A percentile compares a stretch with the other conserved stretches of the same genome.
Evolutionary conservation across 2,888 invertebrate genomes (phyloP).

Genomic region (Temnothorax unifasciatus): DNA sequence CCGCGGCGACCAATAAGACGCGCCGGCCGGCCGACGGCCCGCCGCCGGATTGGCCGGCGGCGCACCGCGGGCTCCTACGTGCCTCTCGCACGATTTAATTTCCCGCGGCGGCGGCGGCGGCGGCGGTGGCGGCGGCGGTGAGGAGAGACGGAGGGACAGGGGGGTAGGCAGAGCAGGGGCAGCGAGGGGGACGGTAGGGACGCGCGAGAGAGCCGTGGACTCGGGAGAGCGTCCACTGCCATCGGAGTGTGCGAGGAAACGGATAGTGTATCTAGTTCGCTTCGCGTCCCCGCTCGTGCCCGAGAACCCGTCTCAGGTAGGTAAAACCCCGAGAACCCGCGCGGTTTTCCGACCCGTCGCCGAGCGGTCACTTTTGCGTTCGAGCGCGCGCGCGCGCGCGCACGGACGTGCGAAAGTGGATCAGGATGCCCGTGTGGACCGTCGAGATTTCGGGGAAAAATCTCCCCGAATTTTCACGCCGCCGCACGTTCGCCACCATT

Average conservation of each 20-base stretch:
- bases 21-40: constrained; percentile 69
- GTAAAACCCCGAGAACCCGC: constrained; percentile 31
- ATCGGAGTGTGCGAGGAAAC: constrained; percentile 82
- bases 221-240: constrained; percentile 84
- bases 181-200: constrained; percentile 70
- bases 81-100: constrained; percentile 78
- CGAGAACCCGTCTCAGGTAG: constrained; percentile 64
- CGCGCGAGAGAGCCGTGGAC: constrained; percentile 77
- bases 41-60: constrained; percentile 75
- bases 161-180: constrained; percentile 63
- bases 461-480: constrained; percentile 41
- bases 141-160: constrained; percentile 74
- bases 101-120: constrained; percentile 70
- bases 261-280: constrained; percentile 71
- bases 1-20: constrained; percentile 73
- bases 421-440: no score
- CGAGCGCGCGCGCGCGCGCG: constrained; percentile 15
- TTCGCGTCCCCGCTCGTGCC: constrained; percentile 68
- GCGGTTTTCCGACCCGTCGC: background rate
- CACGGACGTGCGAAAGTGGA: background rate
- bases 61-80: constrained; percentile 78
- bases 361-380: background rate
- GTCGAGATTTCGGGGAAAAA: constrained; percentile 29
- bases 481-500: constrained; percentile 75
- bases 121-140: constrained; percentile 68